These are phyloP conservation scores for Arenaria interpres DNA, from an alignment of 2,113 vertebrate genomes.

Conservation along the genomic window DNA sequence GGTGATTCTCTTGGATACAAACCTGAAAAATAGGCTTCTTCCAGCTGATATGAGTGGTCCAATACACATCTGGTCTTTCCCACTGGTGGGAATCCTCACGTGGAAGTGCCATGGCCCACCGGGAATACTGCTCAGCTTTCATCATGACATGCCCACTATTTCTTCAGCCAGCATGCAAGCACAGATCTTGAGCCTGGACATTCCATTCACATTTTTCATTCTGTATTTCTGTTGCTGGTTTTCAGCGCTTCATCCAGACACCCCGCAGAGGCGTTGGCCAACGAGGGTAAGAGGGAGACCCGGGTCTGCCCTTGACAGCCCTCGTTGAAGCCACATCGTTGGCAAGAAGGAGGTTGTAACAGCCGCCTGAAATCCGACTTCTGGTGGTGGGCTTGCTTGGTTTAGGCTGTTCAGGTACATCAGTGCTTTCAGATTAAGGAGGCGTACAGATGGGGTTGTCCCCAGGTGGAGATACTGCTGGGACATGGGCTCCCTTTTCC, in stretches of 20 bases:
- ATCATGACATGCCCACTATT: background rate
- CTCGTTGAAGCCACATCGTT: background rate
- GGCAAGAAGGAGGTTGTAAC: background rate
- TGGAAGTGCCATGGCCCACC: background rate
- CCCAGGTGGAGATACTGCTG: background rate
- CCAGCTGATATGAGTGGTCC: background rate
- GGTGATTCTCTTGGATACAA: background rate
- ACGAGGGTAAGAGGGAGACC: background rate
- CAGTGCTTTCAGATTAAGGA: background rate
- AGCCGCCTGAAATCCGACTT: background rate
- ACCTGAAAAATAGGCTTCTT: background rate
- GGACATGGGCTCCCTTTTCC: background rate
- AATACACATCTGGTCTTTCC: background rate
- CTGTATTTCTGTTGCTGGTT: background rate
- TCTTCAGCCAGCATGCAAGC: background rate
- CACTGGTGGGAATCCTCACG: background rate
- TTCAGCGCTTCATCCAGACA: background rate
- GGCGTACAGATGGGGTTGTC: background rate
- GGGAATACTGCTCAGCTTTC: background rate
- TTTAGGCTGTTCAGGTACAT: background rate
- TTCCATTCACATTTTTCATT: background rate
- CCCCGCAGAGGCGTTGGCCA: background rate
- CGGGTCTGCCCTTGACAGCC: background rate
- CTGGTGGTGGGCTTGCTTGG: background rate
- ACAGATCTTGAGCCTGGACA: background rate